Evolutionary conservation across 1,140 invertebrate genomes (phyloP).

Genomic region (Aethina tumida): DNA sequence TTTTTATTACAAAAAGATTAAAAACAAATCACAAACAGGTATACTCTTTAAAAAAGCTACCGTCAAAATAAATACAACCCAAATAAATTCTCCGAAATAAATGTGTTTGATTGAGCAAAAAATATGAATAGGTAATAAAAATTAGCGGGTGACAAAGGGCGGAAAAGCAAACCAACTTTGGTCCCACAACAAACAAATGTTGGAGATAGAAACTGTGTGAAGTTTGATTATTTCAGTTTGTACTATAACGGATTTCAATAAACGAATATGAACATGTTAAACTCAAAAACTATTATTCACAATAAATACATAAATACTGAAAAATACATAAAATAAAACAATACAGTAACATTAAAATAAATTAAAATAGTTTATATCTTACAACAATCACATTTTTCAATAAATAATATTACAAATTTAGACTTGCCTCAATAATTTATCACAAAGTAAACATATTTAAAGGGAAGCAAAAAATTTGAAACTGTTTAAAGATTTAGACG

Average conservation of each 20-base stretch:
- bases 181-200: slow-evolving; percentile 9
- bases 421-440: slow-evolving; percentile 6
- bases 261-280: slow-evolving; percentile 3
- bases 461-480: slow-evolving; percentile 1
- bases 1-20: slow-evolving; percentile 1
- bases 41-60: slow-evolving; percentile 3
- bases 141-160: neutral
- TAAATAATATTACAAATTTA: slow-evolving; percentile 8
- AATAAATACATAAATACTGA: slow-evolving; percentile 4
- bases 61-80: neutral
- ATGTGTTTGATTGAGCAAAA: neutral
- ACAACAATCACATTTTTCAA: slow-evolving; percentile 11
- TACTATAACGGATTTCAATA: slow-evolving; percentile 1
- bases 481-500: too few species aligned
- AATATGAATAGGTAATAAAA: neutral
- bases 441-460: slow-evolving; percentile 9
- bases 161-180: slow-evolving; percentile 1
- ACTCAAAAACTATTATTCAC: slow-evolving; percentile 3
- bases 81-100: too few species aligned
- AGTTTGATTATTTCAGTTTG: slow-evolving; percentile 1
- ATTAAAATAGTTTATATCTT: slow-evolving; percentile 13
- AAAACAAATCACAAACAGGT: neutral
- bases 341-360: slow-evolving; percentile 6
- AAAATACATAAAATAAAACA: slow-evolving; percentile 7
- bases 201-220: slow-evolving; percentile 1